These are phyloP conservation scores for Hydropsyche tenuis DNA, from an alignment of 1,140 invertebrate genomes.

Conservation along the genomic window DNA sequence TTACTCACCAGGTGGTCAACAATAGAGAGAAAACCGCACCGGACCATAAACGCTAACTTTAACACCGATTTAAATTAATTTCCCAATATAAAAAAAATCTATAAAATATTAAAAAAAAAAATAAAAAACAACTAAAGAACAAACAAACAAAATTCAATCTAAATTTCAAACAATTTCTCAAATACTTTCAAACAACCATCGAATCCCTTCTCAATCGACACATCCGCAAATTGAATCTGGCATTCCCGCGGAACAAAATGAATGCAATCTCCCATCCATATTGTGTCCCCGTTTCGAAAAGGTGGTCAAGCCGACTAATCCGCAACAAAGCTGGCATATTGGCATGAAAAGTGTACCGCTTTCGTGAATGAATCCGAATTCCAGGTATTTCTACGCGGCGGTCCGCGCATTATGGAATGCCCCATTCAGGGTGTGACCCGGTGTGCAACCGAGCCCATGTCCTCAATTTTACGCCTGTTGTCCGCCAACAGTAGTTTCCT, in stretches of 20 bases:
- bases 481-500: conserved; percentile 33
- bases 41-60: too few relatives aligned
- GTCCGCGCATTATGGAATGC: not conserved
- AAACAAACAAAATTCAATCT: too few relatives aligned
- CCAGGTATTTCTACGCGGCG: conserved; percentile 39
- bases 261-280: conserved; percentile 14
- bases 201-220: too few relatives aligned
- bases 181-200: too few relatives aligned
- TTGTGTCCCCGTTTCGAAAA: not conserved
- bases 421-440: not conserved
- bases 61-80: too few relatives aligned
- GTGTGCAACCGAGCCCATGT: conserved; percentile 14
- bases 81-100: too few relatives aligned
- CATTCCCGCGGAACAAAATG: not conserved
- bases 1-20: conserved; percentile 16
- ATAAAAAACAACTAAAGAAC: too few relatives aligned
- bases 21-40: not conserved
- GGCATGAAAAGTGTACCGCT: not conserved
- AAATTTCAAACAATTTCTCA: too few relatives aligned
- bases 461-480: conserved; percentile 48
- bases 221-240: not conserved
- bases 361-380: conserved; percentile 42
- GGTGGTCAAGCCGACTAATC: conserved; percentile 15
- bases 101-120: too few relatives aligned
- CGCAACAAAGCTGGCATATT: conserved; percentile 7